A percentile compares a stretch with the other conserved stretches of the same genome.
Conservation (phyloP, 2,113 vertebrate species). For the Rhagologus leucostigma region DNA sequence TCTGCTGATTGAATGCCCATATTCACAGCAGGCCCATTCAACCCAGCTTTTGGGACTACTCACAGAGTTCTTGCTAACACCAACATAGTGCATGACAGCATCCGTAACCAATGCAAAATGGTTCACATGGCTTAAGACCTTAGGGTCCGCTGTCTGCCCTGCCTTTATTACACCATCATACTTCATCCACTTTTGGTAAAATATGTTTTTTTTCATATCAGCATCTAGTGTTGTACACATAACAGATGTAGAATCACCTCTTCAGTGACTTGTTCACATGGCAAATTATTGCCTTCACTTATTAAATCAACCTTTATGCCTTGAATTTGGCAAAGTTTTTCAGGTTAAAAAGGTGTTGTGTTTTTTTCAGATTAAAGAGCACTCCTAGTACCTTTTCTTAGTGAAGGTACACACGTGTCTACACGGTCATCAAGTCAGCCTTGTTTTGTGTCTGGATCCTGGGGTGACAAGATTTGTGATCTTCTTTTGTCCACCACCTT, state of each 20-base stretch:
- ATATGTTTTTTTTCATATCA: neutral
- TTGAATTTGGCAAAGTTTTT: neutral
- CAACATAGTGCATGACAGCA: neutral
- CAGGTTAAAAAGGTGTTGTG: neutral
- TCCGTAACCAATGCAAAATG: neutral
- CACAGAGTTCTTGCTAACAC: neutral
- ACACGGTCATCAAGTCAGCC: neutral
- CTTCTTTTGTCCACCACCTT: neutral
- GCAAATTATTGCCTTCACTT: neutral
- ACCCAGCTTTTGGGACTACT: neutral
- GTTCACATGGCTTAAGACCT: neutral
- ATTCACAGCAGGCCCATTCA: neutral
- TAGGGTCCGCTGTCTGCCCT: neutral
- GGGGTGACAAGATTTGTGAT: neutral
- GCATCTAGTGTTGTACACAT: neutral
- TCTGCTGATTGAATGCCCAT: neutral
- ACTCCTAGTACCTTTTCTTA: neutral
- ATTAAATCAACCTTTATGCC: neutral
- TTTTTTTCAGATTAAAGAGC: neutral
- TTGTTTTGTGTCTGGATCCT: neutral
- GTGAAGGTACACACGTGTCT: neutral
- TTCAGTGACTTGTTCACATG: neutral
- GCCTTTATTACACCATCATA: neutral
- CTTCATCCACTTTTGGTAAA: neutral
- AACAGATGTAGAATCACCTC: neutral